These are phyloP conservation scores for Saccostrea cuccullata DNA, from an alignment of 1,140 invertebrate genomes.

Conservation along the genomic window DNA sequence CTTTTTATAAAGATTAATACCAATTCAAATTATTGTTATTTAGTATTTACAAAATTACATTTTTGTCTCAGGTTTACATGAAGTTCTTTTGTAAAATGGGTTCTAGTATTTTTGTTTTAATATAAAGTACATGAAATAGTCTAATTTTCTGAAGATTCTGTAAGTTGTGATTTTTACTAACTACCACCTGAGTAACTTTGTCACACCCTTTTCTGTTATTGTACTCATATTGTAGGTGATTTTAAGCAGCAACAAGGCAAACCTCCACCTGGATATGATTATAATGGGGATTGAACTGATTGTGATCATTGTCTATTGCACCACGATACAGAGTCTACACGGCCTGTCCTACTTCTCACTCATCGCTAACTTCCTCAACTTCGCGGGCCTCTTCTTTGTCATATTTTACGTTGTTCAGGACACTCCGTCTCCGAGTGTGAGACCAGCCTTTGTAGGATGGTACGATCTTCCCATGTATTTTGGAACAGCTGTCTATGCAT, in stretches of 20 bases:
- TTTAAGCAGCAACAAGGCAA: conserved; percentile 18
- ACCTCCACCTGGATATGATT: not conserved
- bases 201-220: not conserved
- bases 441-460: conserved; percentile 84
- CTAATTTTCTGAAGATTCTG: not conserved
- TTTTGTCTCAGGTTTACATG: too few relatives aligned
- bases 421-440: conserved; percentile 76
- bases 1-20: too few relatives aligned
- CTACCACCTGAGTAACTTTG: not conserved
- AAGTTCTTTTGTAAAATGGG: too few relatives aligned
- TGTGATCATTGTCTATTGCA: conserved; percentile 54
- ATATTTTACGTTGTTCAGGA: conserved; percentile 76
- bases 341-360: conserved; percentile 89
- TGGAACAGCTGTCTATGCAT: conserved; percentile 93
- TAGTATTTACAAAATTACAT: too few relatives aligned
- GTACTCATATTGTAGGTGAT: conserved; percentile 15
- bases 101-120: too few relatives aligned
- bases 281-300: conserved; percentile 1
- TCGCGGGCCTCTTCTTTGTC: conserved; percentile 76
- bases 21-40: too few relatives aligned
- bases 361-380: conserved; percentile 83
- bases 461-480: conserved; percentile 84
- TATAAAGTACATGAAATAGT: not conserved
- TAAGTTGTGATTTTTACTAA: not conserved
- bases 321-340: conserved; percentile 86